Base-by-base conservation (phyloP, 2,113 vertebrate species). In the Pangasianodon hypophthalmus region DNA sequence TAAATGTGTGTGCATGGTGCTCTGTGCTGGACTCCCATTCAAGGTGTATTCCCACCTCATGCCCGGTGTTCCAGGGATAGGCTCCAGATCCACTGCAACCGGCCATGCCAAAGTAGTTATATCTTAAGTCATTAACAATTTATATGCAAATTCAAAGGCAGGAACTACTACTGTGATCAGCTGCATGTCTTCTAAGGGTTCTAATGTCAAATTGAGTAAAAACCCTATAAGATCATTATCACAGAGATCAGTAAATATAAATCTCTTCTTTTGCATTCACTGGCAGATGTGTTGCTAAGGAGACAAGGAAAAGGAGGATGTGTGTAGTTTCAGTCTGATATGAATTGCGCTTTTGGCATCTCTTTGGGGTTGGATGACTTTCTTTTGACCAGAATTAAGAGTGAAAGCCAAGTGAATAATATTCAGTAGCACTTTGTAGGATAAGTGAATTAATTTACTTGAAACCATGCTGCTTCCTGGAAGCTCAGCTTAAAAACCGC, bases 221-320 rank as follows among this genome's bases (percentile, higher is more conserved):
- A n/a, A 58, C 16, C 37, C 50, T 56, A 16, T 67, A 67, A 80
- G 26, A 48, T 37, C 1, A 6, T 77, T 71, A 60, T 77, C 69
- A 80, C 41, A 77, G 64, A 85, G 9, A 71, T 10, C 24, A 19
- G 54, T 84, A 52, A 92, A 86, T 88, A 93, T 89, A 91, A 89
- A 89, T 79, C 86, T 90, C 92, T 95, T 91, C 94, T 94, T 88
- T 93, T 77, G 91, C 89, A 93, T 93, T 93, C 92, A 94, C 91
- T 71, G 26, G 52, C 82, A 89, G 90, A 67, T 83, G 88, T 89
- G 94, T 95, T 96, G 95, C 95, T 94, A 95, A 84, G 94, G 95
- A 94, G 94, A 96, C 94, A 85, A 14, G 19, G 32, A 62, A 83
- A 85, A 90, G 81, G 67, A 91, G 89, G 90, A 88, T 92, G 92